phyloP scores from a whole-genome alignment of 1,140 invertebrate genomes.

The Triops longicaudatus region DNA sequence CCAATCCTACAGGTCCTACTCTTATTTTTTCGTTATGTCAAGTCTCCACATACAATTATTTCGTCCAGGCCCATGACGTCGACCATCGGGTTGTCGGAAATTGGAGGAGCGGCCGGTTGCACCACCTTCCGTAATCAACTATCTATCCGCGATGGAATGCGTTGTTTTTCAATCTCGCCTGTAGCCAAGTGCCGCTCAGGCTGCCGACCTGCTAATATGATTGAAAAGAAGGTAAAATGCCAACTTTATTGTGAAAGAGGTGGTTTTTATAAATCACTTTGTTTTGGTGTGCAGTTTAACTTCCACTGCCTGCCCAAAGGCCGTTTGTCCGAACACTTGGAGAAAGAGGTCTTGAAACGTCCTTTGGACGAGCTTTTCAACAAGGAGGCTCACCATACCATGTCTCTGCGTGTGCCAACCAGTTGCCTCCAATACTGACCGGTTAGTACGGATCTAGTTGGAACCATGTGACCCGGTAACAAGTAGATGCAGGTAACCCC shows the following conservation, averaged over 20 bases:
- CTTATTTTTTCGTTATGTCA: not conserved
- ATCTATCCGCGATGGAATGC: constrained; percentile 21
- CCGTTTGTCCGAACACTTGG: constrained; percentile 26
- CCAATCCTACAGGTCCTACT: not conserved
- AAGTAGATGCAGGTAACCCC: not conserved
- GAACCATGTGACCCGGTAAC: not conserved
- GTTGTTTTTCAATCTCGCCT: constrained; percentile 22
- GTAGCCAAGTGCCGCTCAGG: constrained; percentile 23
- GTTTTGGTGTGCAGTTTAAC: constrained; percentile 17
- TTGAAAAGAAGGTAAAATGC: constrained; percentile 17
- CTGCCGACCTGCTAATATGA: constrained; percentile 23
- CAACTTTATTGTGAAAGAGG: not conserved
- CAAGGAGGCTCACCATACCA: constrained; percentile 23
- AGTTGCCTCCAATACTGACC: not conserved
- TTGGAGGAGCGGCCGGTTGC: constrained; percentile 19
- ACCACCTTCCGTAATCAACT: constrained; percentile 20
- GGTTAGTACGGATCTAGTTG: not conserved
- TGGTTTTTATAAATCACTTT: not conserved
- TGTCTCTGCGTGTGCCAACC: constrained; percentile 23
- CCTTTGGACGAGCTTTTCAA: constrained; percentile 25
- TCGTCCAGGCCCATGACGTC: not conserved
- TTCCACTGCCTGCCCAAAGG: constrained; percentile 28
- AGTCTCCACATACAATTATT: not conserved
- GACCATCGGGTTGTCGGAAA: not conserved
- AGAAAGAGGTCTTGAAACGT: constrained; percentile 11